These are phyloP conservation scores for Scaptomyza caliginosa DNA, from an alignment of 2,888 invertebrate species.

Conservation along the genomic window DNA sequence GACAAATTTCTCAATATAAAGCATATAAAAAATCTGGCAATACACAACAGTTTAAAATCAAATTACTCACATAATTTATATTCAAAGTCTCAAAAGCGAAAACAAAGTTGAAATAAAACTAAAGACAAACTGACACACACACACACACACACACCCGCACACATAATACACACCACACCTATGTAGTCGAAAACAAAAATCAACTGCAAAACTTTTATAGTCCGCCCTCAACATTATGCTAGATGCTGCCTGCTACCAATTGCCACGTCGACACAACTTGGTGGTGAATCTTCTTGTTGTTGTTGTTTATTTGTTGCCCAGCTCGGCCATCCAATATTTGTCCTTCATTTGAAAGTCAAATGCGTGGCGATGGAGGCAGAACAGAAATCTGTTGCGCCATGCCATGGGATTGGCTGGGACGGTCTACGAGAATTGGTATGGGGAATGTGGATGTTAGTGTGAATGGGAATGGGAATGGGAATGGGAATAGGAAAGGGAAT, in stretches of 20 bases:
- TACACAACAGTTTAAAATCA: slow-evolving; percentile 68
- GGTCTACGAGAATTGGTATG: slow-evolving; percentile 7
- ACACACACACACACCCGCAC: slow-evolving; percentile 21
- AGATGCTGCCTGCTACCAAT: slow-evolving; percentile 36
- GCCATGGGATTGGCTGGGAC: slow-evolving; percentile 31
- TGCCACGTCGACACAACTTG: slow-evolving; percentile 59
- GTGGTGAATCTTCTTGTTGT: slow-evolving; percentile 32
- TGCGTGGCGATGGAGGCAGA: slow-evolving; percentile 71
- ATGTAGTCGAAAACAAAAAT: slow-evolving; percentile 33
- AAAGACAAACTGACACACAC: slow-evolving; percentile 10
- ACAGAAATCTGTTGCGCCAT: slow-evolving; percentile 73
- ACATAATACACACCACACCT: slow-evolving; percentile 30
- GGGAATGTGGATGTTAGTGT: no score
- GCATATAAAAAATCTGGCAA: slow-evolving; percentile 39
- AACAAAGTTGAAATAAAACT: slow-evolving; percentile 51
- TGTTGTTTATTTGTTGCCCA: slow-evolving; percentile 53
- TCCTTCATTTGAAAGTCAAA: slow-evolving; percentile 81
- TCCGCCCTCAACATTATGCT: slow-evolving; percentile 65
- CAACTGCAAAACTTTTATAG: slow-evolving; percentile 69
- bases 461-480: slow-evolving; percentile 10
- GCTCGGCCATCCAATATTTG: slow-evolving; percentile 73
- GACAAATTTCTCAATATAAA: slow-evolving; percentile 45
- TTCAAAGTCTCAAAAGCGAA: slow-evolving; percentile 59
- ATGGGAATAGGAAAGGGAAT: slow-evolving; percentile 20
- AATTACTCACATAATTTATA: slow-evolving; percentile 76